Conservation (phyloP, 2,113 vertebrate genomes). For the Cranoglanis bouderius region DNA sequence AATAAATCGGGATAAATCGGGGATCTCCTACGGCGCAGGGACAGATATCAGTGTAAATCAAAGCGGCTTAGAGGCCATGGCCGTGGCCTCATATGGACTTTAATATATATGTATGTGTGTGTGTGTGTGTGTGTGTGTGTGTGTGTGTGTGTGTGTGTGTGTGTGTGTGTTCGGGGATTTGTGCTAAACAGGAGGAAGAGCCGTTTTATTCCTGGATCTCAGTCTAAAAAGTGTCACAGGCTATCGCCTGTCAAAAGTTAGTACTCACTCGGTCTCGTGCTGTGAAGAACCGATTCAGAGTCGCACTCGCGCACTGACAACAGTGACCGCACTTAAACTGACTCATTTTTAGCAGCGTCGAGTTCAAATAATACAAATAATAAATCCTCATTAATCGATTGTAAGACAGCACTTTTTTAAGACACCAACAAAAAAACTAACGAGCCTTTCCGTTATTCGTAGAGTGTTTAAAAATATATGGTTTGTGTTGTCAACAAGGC, state of each 20-base stretch:
- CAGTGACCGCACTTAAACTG: neutral
- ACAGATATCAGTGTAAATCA: slow-evolving; percentile 79
- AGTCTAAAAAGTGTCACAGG: slow-evolving; percentile 61
- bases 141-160: slow-evolving; percentile 63
- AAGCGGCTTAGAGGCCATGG: slow-evolving; percentile 79
- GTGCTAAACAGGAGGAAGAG: slow-evolving; percentile 65
- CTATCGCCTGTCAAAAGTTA: slow-evolving; percentile 58
- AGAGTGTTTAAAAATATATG: neutral
- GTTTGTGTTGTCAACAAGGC: slow-evolving; percentile 15
- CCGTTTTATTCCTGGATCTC: slow-evolving; percentile 64
- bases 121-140: slow-evolving; percentile 47
- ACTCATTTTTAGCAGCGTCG: neutral
- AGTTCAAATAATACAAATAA: slow-evolving; percentile 7
- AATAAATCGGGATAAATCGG: slow-evolving; percentile 59
- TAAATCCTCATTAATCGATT: neutral
- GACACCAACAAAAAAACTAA: neutral
- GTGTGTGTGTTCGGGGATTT: slow-evolving; percentile 46
- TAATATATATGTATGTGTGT: slow-evolving; percentile 71
- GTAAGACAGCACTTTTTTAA: neutral
- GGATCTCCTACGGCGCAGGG: slow-evolving; percentile 60
- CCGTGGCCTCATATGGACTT: slow-evolving; percentile 77
- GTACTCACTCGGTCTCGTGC: slow-evolving; percentile 25
- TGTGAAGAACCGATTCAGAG: slow-evolving; percentile 8
- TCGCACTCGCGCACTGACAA: neutral
- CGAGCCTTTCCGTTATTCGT: neutral